Conservation (phyloP, 2,113 vertebrate species). For the Elephas maximus region DNA sequence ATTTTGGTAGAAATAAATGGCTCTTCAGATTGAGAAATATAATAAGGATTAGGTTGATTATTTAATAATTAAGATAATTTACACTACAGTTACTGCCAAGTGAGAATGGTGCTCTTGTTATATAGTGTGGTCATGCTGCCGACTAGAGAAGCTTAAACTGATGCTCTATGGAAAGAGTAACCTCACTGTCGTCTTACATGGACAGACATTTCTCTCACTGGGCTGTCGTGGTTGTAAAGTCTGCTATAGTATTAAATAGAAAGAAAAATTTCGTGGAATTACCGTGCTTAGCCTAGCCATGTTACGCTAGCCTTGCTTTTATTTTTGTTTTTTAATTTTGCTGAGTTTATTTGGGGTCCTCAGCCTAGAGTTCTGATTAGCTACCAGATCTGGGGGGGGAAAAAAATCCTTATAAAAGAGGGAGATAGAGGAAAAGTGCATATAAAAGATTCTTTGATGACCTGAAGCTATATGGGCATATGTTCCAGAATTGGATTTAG, state of each 20-base stretch:
- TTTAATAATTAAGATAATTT: constrained; percentile 59
- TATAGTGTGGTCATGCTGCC: background rate
- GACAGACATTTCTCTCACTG: fast-evolving
- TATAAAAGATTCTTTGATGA: background rate
- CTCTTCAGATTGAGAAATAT: constrained; percentile 66
- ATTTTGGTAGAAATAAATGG: constrained; percentile 64
- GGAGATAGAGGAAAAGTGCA: background rate
- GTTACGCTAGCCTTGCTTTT: fast-evolving
- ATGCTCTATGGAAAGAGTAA: background rate
- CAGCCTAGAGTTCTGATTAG: background rate
- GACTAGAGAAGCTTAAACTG: background rate
- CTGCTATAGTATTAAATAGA: constrained; percentile 78
- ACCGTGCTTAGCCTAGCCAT: fast-evolving
- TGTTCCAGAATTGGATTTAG: background rate
- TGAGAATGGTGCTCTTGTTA: background rate
- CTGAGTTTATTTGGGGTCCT: background rate
- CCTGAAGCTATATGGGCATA: background rate
- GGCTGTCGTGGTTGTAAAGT: constrained; percentile 68
- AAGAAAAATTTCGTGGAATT: background rate
- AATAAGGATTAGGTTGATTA: constrained; percentile 20
- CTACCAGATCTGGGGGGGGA: background rate
- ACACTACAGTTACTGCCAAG: background rate
- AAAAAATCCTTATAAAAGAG: constrained; percentile 29
- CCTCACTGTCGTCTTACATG: background rate
- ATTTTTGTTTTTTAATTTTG: background rate